Evolutionary conservation across 2,113 vertebrate genomes (phyloP), one percentile per base, ranked within the genome.

Genomic region (Epinephelus moara): DNA sequence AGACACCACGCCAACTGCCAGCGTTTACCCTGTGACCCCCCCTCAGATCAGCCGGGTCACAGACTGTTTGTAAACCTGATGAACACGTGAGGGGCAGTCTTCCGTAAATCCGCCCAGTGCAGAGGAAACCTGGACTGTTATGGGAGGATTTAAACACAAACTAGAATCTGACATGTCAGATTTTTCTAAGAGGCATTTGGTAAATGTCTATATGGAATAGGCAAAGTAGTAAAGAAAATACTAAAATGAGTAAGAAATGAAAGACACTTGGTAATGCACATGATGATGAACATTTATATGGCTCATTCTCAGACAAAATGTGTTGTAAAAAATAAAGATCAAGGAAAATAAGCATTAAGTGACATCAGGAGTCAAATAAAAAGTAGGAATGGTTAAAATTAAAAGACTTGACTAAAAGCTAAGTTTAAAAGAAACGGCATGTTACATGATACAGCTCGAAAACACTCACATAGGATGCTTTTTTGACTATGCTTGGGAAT

Each of bases 11-110:
- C 56, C 9, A 21, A 10, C 47, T 50, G 53, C 49, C 52, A 42
- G 80, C 78, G 74, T 61, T 80, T 56, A 72, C 53, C 21, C 59
- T 50, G 47, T 25, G 60, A 78, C 63, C 70, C 57, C 57, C 62
- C 70, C n/a, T 49, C 11, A 40, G 62, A 18, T 59, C 55, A 81
- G 21, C 19, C 45, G 1, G 68, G 83, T 86, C 86, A 83, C 67
- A 72, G 56, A 25, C 56, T 64, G 45, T 57, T 62, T 27, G 70
- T 25, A 42, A 69, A 63, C 59, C 23, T n/a, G 3, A 27, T n/a
- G 10, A 55, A 57, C 55, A 70, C 61, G 21, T 18, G 27, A 45
- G 59, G 47, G 6, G 49, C 50, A 23, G 42, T 30, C 60, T 63
- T 19, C 21, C 7, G 17, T 52, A 2, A 30, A 75, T 8, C 23